Base-by-base conservation (phyloP, 2,797 vertebrate genomes). In the Tauraco hartlaubi region DNA sequence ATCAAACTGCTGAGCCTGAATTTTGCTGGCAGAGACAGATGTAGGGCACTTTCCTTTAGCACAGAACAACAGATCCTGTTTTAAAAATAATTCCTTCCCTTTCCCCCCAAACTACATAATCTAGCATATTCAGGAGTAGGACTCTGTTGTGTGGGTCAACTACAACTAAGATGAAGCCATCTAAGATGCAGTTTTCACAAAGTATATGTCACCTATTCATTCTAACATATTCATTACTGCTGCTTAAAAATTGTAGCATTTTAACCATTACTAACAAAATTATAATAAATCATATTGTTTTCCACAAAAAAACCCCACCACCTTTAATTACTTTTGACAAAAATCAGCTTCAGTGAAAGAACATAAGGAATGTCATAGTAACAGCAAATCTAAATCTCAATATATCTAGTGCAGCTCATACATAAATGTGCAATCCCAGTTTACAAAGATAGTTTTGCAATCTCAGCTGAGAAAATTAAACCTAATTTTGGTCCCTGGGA, bases 1-100 rank as follows among this genome's bases (percentile, higher is more conserved):
- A 88, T 95, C 76, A 93, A 97, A 95, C 71, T 88, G 82, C 95
- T 97, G 93, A 97, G 83, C 79, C 74, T 86, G 94, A 96, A 72
- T 96, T 96, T 96, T 97, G 26, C 75, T 93, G 87, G 52, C 93
- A 96, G 84, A 94, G 86, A 97, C 81, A 94, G 88, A 96, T 94
- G 59, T 62, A 84, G 79, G 93, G 68, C 66, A 92, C 43, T 92
- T 88, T 69, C 51, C 79, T 82, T 92, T 43, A 76, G 54, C 39
- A 58, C 5, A 5, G 49, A 97, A 92, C 3, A 26, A 51, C 64
- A 92, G 73, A 96, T 88, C 23, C n/a, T 81, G n/a, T 31, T 95
- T 95, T 82, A 91, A 95, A 92, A 97, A 62, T 78, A 92, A 95
- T 69, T 72, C 43, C 17, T 41, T 11, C 25, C 31, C 48, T 8